phyloP scores from a whole-genome alignment of 2,797 vertebrate genomes.

The Sciaenops ocellatus region DNA sequence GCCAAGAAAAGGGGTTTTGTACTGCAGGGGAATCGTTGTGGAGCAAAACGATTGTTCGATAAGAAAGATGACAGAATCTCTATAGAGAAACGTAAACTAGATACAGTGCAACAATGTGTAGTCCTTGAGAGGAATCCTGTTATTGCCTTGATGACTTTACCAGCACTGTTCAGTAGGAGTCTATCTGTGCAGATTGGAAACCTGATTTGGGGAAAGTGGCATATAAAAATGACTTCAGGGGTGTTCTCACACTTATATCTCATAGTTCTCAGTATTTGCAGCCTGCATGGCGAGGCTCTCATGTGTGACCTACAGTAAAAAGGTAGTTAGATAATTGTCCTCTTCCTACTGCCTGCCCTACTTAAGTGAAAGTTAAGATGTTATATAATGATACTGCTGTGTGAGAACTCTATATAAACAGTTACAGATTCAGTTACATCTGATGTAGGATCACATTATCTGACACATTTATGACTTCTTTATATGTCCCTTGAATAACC shows the following conservation, averaged over 20 bases:
- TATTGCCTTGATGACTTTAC: conserved; percentile 58
- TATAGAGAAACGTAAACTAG: conserved; percentile 29
- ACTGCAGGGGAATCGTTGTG: conserved; percentile 38
- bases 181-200: conserved; percentile 52
- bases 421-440: background rate
- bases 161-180: conserved; percentile 27
- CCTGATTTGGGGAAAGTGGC: conserved; percentile 51
- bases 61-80: conserved; percentile 53
- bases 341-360: background rate
- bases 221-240: conserved; percentile 20
- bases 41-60: conserved; percentile 39
- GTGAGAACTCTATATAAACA: conserved; percentile 10
- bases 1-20: conserved; percentile 36
- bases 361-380: conserved; percentile 7
- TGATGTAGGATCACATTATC: background rate
- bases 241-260: conserved; percentile 44
- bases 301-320: conserved; percentile 10
- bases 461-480: background rate
- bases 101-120: conserved; percentile 30
- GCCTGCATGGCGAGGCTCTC: conserved; percentile 11
- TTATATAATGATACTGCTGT: conserved; percentile 5
- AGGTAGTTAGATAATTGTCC: conserved; percentile 3
- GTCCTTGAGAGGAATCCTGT: conserved; percentile 45
- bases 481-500: background rate
- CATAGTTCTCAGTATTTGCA: conserved; percentile 11